Conservation (phyloP, 2,797 vertebrate genomes). For the Choloepus didactylus region DNA sequence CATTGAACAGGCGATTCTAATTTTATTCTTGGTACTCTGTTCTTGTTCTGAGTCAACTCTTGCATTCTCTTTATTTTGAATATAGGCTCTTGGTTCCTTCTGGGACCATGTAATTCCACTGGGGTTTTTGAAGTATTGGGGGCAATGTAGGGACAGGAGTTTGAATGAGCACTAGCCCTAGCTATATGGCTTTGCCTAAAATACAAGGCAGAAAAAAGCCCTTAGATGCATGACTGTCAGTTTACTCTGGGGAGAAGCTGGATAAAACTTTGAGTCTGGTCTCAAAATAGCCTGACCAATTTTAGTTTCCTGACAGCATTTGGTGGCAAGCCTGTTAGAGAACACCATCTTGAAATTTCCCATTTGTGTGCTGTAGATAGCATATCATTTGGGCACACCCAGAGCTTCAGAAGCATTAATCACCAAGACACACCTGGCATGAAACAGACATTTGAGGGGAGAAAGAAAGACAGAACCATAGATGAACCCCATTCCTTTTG, state of each 20-base stretch:
- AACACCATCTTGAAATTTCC: slow-evolving; percentile 79
- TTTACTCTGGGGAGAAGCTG: slow-evolving; percentile 70
- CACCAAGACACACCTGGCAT: slow-evolving; percentile 66
- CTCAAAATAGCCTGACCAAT: slow-evolving; percentile 82
- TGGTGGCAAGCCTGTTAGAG: slow-evolving; percentile 75
- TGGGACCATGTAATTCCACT: neutral
- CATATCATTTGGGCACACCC: slow-evolving; percentile 67
- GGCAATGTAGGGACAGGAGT: neutral
- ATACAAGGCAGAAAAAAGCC: slow-evolving; percentile 60
- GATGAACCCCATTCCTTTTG: neutral
- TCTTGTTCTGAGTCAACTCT: slow-evolving; percentile 43
- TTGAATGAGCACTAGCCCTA: slow-evolving; percentile 17
- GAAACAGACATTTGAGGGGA: neutral
- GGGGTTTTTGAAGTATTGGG: neutral
- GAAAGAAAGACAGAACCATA: neutral
- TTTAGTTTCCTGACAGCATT: slow-evolving; percentile 83
- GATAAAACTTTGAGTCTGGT: slow-evolving; percentile 70
- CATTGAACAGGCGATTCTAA: slow-evolving; percentile 27
- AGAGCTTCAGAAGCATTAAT: slow-evolving; percentile 60
- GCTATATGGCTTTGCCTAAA: slow-evolving; percentile 29
- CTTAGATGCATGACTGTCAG: slow-evolving; percentile 62
- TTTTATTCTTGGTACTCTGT: slow-evolving; percentile 54
- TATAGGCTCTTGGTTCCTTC: neutral
- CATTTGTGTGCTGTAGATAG: slow-evolving; percentile 68
- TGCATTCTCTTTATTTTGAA: slow-evolving; percentile 48